Conservation (phyloP, 2,113 vertebrate genomes). For the Carlito syrichta region DNA sequence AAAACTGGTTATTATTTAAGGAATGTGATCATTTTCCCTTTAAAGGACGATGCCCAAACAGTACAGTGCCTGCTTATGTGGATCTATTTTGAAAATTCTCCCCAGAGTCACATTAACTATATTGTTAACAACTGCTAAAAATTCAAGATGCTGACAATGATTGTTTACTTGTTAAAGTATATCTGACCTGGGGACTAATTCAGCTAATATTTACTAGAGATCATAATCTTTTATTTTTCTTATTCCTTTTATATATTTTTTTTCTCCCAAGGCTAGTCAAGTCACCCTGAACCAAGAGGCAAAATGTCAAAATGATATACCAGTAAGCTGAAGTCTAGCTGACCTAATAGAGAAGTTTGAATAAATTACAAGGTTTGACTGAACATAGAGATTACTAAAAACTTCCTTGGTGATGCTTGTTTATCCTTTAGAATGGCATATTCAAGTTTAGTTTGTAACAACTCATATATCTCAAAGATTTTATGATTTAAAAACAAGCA, state of each 20-base stretch:
- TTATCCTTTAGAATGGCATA: not conserved
- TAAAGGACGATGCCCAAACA: not conserved
- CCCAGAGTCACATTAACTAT: not conserved
- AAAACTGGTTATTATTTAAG: not conserved
- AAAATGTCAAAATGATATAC: not conserved
- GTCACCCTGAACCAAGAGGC: not conserved
- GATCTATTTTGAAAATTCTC: not conserved
- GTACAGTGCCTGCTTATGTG: not conserved
- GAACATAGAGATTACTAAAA: not conserved
- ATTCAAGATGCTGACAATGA: not conserved
- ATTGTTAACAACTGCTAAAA: not conserved
- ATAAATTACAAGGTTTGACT: not conserved
- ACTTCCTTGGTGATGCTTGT: not conserved
- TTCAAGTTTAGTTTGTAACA: not conserved
- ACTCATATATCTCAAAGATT: not conserved
- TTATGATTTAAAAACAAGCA: not conserved
- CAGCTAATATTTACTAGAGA: not conserved
- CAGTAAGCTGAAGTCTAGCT: not conserved
- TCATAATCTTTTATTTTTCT: not conserved
- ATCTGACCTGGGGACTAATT: not conserved
- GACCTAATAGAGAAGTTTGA: not conserved
- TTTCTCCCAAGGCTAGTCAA: not conserved
- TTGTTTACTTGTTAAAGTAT: not conserved
- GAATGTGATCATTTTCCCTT: not conserved
- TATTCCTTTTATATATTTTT: not conserved